These are phyloP conservation scores for Epiperipatus broadwayi DNA, from an alignment of 2,888 invertebrate genomes.

Conservation along the genomic window DNA sequence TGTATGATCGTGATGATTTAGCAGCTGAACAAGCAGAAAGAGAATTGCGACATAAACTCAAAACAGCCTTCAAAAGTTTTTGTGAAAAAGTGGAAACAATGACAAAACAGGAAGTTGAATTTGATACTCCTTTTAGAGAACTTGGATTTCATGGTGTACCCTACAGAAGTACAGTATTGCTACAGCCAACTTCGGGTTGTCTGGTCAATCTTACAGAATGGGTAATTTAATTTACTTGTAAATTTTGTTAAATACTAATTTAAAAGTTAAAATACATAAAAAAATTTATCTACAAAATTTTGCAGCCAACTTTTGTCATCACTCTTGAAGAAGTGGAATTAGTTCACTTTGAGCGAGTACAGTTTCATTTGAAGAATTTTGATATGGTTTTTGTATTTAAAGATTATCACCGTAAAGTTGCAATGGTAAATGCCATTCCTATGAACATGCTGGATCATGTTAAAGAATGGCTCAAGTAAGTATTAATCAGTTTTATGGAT, in stretches of 20 bases:
- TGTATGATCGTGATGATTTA: constrained; percentile 97
- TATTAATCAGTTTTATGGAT: constrained; percentile 18
- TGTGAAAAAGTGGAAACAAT: constrained; percentile 87
- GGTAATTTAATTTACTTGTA: constrained; percentile 33
- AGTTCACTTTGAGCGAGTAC: constrained; percentile 96
- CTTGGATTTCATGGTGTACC: constrained; percentile 95
- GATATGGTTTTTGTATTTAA: constrained; percentile 99
- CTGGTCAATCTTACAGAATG: constrained; percentile 92
- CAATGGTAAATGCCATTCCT: constrained; percentile 97
- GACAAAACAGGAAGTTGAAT: constrained; percentile 92
- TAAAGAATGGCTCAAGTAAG: constrained; percentile 95
- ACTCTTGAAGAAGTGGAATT: constrained; percentile 91
- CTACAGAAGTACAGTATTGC: constrained; percentile 76
- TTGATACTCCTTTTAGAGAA: constrained; percentile 95
- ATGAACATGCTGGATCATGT: constrained; percentile 98
- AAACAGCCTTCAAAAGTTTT: constrained; percentile 93
- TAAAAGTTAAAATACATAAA: too few species aligned
- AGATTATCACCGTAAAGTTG: constrained; percentile 78
- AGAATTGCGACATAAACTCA: constrained; percentile 84
- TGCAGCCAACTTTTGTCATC: constrained; percentile 84
- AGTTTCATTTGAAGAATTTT: constrained; percentile 95
- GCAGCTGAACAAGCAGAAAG: constrained; percentile 96
- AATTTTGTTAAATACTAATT: too few species aligned
- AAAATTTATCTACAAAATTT: constrained; percentile 7
- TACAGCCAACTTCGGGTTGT: constrained; percentile 95